Base-by-base conservation (phyloP, 2,888 invertebrate genomes). In the Polia nebulosa region DNA sequence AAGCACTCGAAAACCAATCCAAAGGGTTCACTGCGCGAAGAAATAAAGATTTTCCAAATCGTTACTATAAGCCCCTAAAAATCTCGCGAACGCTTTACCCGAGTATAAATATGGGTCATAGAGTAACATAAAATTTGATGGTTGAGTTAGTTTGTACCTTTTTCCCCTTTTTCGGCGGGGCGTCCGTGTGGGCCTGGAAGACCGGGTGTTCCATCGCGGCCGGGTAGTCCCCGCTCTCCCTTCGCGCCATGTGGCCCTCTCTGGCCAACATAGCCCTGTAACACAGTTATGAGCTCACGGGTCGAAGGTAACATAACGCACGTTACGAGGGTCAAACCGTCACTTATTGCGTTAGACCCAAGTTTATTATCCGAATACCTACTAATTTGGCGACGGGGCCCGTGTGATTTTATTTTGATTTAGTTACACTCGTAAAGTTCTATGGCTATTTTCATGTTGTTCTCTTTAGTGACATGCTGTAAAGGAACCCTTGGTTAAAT, bases 81-180 rank as follows among this genome's bases (percentile, higher is more conserved):
- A 93, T 93, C 92, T 92, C 90, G 91, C 90, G 87, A 93, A 92
- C 92, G 91, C 88, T 92, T 92, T 92, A 86, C 87, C 86, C 85
- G 75, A 88, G 90, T 88, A 93, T 94, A 95, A 95, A 95, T 95
- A 94, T 92, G 90, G 92, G 92, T 92, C 91, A 93, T 92, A 92
- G 92, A 91, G 91, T 87, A 92, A 92, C 93, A 95, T 95, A 95
- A 95, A 95, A 95, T 94, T 95, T 95, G 92, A 95, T 94, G 94
- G 94, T 91, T 90, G 90, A 94, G 92, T 93, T 90, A 90, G 88
- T 92, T 91, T 85, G 88, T 96, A 89, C 97, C 97, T 93, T 97
- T 97, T 85, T 97, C 97, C 68, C 98, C 98, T 91, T 97, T 98
- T 87, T 97, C 97, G 13, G 97, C 97, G 61, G 97, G 97, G 79